Base-by-base conservation (phyloP, 2,888 invertebrate genomes). In the Hedychridium roseum region DNA sequence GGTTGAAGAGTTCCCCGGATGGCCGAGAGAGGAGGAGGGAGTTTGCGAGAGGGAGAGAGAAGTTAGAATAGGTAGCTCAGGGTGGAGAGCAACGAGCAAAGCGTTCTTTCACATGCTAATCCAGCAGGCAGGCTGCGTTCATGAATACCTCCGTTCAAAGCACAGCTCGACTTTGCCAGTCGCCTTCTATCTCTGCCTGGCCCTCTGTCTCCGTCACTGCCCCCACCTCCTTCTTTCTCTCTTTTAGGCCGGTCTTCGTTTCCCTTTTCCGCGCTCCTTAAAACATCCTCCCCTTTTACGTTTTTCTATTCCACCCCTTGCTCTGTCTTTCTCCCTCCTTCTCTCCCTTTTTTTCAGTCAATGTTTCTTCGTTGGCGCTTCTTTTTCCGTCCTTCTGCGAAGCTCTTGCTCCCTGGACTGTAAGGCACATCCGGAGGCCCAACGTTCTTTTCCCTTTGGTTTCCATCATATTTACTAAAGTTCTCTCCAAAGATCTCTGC, bases 51-150 rank as follows among this genome's bases (percentile, higher is more conserved):
- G 21, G 15, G 37, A 26, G 39, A 32, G 43, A 31, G 37, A 38
- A 49, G 16, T 47, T 23, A 26, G 31, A 27, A 35, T 50, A 46
- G 54, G 49, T 38, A 27, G 41, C 53, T 55, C 54, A 50, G 54
- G 58, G 60, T 61, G 64, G 64, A 67, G 66, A 71, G 66, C 67
- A 64, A 65, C 60, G 70, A 60, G 70, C 70, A 70, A 73, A 73
- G 71, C 71, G 72, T 74, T 76, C 76, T 77, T 76, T 76, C 75
- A 76, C 74, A 76, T 76, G 76, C 73, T 76, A 76, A 76, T 76
- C 70, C 69, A 60, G 55, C 68, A 66, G 67, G 62, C 68, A 61
- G 67, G 61, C 72, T 68, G 63, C 66, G 69, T 71, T 73, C 72
- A 72, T 74, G 75, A 76, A 77, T 76, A 73, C 69, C 70, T 75